A percentile compares a stretch with the other conserved stretches of the same genome.
Conservation (phyloP, 2,113 vertebrate genomes). For the Gavia stellata region DNA sequence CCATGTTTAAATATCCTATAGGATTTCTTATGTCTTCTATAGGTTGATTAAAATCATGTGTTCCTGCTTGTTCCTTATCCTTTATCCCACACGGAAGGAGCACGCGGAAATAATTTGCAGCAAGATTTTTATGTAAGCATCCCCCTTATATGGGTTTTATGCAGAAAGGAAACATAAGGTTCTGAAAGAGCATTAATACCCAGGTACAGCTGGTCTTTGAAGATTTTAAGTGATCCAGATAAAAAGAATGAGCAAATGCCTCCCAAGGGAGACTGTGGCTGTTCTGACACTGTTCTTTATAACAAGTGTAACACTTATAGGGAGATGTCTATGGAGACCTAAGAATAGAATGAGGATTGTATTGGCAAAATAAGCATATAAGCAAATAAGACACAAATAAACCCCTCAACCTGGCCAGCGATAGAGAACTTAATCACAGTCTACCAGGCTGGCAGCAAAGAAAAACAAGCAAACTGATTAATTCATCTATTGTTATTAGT, state of each 20-base stretch:
- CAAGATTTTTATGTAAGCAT: conserved; percentile 56
- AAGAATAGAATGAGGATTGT: not conserved
- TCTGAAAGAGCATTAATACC: conserved; percentile 35
- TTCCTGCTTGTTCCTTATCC: conserved; percentile 13
- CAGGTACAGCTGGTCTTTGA: conserved; percentile 30
- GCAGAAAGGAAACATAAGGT: conserved; percentile 43
- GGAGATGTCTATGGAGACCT: not conserved
- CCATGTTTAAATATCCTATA: not conserved
- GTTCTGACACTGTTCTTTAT: not conserved
- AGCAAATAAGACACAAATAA: conserved; percentile 28
- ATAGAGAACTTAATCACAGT: conserved; percentile 36
- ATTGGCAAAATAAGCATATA: not conserved
- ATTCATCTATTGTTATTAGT: conserved; percentile 51
- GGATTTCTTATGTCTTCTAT: not conserved
- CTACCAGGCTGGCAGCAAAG: not conserved
- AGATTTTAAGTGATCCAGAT: conserved; percentile 24
- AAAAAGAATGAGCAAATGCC: conserved; percentile 27
- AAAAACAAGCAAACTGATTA: conserved; percentile 15
- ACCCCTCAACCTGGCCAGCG: not conserved
- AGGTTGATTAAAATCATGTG: conserved; percentile 1
- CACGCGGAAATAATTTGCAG: conserved; percentile 12
- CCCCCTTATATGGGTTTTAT: conserved; percentile 43
- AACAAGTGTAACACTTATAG: not conserved
- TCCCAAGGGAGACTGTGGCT: not conserved
- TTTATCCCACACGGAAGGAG: conserved; percentile 26